These are phyloP conservation scores for Homarus americanus DNA, from an alignment of 1,140 invertebrate genomes.

Conservation along the genomic window DNA sequence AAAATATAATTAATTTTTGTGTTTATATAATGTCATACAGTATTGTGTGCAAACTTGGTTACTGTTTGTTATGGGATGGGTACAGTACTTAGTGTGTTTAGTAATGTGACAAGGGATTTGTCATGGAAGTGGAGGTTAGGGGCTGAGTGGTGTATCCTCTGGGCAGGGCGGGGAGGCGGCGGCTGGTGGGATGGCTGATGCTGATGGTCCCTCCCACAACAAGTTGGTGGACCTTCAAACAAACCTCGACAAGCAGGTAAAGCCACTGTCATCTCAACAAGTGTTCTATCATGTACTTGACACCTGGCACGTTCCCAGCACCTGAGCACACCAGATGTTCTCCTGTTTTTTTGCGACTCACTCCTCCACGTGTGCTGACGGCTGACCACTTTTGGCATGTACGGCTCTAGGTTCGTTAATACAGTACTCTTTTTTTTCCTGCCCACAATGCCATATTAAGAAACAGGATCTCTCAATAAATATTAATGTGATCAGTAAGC, in stretches of 20 bases:
- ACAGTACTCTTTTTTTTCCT: no score
- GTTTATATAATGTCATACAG: no score
- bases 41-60: no score
- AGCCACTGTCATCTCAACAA: background rate
- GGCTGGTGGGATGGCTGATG: background rate
- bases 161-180: background rate
- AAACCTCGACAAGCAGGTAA: background rate
- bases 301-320: conserved; percentile 1
- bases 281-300: background rate
- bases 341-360: background rate
- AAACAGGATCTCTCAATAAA: background rate
- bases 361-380: background rate
- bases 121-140: background rate
- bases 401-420: background rate
- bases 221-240: background rate
- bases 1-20: no score
- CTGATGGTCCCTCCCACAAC: background rate
- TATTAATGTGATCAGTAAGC: background rate
- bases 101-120: background rate
- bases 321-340: background rate
- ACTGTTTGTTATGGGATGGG: no score
- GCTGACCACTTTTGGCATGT: background rate
- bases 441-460: background rate
- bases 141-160: background rate
- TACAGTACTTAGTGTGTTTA: no score